Conservation (phyloP, 2,113 vertebrate species). For the Heteronetta atricapilla region DNA sequence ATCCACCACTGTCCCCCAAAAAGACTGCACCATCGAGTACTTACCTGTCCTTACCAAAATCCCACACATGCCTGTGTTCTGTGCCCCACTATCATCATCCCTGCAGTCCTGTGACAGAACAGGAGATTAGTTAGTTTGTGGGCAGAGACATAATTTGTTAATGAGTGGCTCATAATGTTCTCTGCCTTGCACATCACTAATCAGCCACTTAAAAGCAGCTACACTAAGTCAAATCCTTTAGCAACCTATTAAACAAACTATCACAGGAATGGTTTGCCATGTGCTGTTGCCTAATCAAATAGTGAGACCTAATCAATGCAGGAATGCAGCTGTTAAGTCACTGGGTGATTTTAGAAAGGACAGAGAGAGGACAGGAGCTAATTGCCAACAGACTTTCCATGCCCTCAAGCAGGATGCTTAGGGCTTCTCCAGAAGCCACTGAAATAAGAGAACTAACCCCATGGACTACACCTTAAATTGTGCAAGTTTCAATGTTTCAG, state of each 20-base stretch:
- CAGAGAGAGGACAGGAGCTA: background rate
- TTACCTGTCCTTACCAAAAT: constrained; percentile 93
- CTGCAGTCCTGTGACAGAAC: constrained; percentile 84
- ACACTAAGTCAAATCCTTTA: background rate
- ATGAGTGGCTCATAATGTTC: too few relatives aligned
- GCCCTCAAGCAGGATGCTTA: background rate
- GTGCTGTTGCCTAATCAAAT: background rate
- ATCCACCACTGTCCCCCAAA: accelerated
- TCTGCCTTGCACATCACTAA: background rate
- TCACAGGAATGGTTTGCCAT: background rate
- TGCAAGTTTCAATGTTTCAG: background rate
- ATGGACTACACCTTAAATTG: background rate
- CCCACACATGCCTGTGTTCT: constrained; percentile 89
- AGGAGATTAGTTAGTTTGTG: background rate
- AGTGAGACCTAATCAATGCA: background rate
- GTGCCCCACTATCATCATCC: constrained; percentile 93
- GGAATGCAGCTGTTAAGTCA: background rate
- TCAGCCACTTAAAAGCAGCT: background rate
- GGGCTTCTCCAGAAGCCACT: background rate
- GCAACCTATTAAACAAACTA: accelerated
- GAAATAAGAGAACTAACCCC: background rate
- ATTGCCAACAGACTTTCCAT: too few relatives aligned
- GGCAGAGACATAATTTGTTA: background rate
- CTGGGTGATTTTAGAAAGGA: background rate
- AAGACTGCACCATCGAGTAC: accelerated